Conservation (phyloP, 1,140 invertebrate genomes). For the Eumeta japonica region DNA sequence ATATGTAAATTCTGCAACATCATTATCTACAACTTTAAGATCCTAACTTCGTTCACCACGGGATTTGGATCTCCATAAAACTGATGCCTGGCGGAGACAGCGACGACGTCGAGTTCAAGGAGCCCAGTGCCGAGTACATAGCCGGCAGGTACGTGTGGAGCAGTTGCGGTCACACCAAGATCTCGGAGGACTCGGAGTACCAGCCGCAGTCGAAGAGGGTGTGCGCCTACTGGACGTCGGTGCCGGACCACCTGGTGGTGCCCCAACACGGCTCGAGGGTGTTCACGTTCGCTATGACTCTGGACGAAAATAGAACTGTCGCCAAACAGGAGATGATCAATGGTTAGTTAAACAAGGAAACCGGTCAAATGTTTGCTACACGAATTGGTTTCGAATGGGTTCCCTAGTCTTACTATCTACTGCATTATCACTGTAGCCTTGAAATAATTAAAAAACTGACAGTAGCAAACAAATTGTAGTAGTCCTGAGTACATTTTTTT, state of each 20-base stretch:
- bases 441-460: too few species aligned
- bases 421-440: too few species aligned
- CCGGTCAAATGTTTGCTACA: too few species aligned
- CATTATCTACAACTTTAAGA: constrained; percentile 32
- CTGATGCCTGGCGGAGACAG: constrained; percentile 40
- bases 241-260: constrained; percentile 52
- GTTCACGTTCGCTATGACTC: constrained; percentile 56
- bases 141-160: constrained; percentile 36
- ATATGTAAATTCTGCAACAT: too few species aligned
- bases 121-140: constrained; percentile 32
- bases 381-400: too few species aligned
- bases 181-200: constrained; percentile 42
- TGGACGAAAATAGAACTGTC: constrained; percentile 49
- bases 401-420: too few species aligned
- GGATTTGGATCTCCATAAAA: constrained; percentile 48
- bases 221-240: constrained; percentile 51
- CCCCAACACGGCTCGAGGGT: constrained; percentile 34
- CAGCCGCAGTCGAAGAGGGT: constrained; percentile 43
- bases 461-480: too few species aligned
- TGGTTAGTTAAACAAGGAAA: constrained; percentile 27
- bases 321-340: constrained; percentile 54
- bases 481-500: too few species aligned
- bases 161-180: constrained; percentile 43
- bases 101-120: constrained; percentile 38
- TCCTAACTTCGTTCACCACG: constrained; percentile 39